phyloP scores from a whole-genome alignment of 2,888 invertebrate species.

The Mesorhabditis belari region DNA sequence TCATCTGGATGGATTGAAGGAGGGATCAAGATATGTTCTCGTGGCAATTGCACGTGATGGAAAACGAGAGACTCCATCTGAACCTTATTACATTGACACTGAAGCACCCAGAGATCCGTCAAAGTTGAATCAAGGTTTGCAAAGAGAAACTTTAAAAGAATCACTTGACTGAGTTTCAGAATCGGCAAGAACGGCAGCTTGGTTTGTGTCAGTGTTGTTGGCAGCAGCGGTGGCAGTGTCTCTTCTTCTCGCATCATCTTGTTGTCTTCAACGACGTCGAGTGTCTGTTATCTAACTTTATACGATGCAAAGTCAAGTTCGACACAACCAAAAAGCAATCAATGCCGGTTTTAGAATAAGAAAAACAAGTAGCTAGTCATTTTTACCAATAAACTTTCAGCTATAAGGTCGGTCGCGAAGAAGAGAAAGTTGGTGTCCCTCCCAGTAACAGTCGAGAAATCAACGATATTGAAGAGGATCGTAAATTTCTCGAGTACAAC shows the following conservation, averaged over 20 bases:
- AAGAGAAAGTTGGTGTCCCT: constrained; percentile 37
- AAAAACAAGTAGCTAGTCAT: neutral
- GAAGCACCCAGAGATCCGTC: neutral
- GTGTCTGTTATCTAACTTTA: constrained; percentile 22
- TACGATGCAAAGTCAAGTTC: constrained; percentile 29
- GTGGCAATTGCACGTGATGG: neutral
- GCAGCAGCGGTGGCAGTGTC: constrained; percentile 52
- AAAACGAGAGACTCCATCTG: neutral
- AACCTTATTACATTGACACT: neutral
- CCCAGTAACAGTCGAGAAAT: too few relatives aligned
- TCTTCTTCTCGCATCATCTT: constrained; percentile 49
- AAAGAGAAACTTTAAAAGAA: too few relatives aligned
- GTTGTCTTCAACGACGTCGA: constrained; percentile 28
- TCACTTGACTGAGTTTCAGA: constrained; percentile 24
- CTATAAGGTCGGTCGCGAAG: constrained; percentile 11
- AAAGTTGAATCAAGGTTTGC: neutral
- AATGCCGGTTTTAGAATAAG: neutral
- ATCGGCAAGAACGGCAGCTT: constrained; percentile 53
- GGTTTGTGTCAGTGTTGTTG: constrained; percentile 55
- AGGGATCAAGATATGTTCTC: neutral
- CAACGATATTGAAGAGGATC: constrained; percentile 41
- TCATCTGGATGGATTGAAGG: neutral
- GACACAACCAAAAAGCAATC: neutral
- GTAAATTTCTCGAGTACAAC: constrained; percentile 47
- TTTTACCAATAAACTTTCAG: neutral